These are phyloP conservation scores for Coryphaenoides rupestris DNA, from an alignment of 2,113 vertebrate genomes.

Conservation along the genomic window DNA sequence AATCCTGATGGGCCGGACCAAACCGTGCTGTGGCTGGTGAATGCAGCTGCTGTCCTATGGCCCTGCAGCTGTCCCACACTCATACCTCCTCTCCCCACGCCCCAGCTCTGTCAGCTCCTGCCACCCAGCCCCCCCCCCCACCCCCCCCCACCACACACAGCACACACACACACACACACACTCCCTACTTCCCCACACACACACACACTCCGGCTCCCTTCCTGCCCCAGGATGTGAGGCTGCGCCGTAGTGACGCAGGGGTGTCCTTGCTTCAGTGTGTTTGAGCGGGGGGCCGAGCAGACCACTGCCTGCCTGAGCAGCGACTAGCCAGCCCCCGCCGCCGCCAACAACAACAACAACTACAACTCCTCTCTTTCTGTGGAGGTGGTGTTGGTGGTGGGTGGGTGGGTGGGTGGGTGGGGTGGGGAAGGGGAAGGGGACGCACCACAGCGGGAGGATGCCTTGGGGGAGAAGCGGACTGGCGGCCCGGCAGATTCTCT, in stretches of 20 bases:
- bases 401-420: no score
- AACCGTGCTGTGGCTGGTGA: no score
- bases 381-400: no score
- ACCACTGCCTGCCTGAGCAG: slow-evolving; percentile 64
- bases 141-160: slow-evolving; percentile 2
- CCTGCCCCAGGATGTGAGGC: slow-evolving; percentile 66
- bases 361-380: background rate
- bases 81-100: background rate
- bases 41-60: background rate
- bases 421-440: slow-evolving; percentile 22
- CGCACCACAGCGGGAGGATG: slow-evolving; percentile 63
- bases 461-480: slow-evolving; percentile 65
- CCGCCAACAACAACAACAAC: slow-evolving; percentile 11
- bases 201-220: slow-evolving; percentile 45
- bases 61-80: background rate
- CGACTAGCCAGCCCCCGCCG: slow-evolving; percentile 69
- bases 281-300: slow-evolving; percentile 57
- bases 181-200: no score
- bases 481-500: slow-evolving; percentile 45
- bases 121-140: background rate
- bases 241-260: slow-evolving; percentile 52
- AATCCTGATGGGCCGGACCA: no score
- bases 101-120: slow-evolving; percentile 31
- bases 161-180: no score
- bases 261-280: slow-evolving; percentile 65